A percentile compares a stretch with the other conserved stretches of the same genome.
Evolutionary conservation across 1,140 invertebrate species (phyloP).

Genomic region (Linepithema humile): DNA sequence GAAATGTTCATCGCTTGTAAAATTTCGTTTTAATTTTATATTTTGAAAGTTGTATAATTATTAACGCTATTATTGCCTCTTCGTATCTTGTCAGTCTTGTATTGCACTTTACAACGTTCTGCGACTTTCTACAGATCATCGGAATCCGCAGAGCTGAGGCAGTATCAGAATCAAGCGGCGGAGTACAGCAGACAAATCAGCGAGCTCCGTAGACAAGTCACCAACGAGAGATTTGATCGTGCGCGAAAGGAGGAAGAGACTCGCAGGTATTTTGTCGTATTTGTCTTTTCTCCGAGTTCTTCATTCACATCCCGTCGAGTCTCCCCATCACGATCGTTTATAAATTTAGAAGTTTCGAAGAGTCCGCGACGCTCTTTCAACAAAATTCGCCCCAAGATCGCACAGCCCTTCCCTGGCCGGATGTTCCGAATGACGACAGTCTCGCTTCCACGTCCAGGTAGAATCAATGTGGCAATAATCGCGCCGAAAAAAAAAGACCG

Average conservation of each 20-base stretch:
- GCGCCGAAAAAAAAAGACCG: background rate
- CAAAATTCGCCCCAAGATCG: background rate
- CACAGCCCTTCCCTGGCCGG: background rate
- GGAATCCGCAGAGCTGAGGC: constrained; percentile 83
- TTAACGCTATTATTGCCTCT: background rate
- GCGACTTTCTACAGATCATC: constrained; percentile 73
- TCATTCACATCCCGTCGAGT: background rate
- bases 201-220: constrained; percentile 85
- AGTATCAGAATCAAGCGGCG: constrained; percentile 85
- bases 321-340: background rate
- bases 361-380: background rate
- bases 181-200: constrained; percentile 85
- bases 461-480: background rate
- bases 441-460: constrained; percentile 2
- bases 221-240: constrained; percentile 84
- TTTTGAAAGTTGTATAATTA: too few species aligned
- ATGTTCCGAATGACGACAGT: background rate
- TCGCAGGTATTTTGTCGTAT: constrained; percentile 72
- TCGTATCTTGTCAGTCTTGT: constrained; percentile 19
- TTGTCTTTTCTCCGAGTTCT: background rate
- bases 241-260: constrained; percentile 78
- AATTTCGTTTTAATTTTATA: too few species aligned
- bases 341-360: constrained; percentile 6
- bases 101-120: background rate
- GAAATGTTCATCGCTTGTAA: too few species aligned